Evolutionary conservation across 2,113 vertebrate species (phyloP).

Genomic region (Aegithalos caudatus): DNA sequence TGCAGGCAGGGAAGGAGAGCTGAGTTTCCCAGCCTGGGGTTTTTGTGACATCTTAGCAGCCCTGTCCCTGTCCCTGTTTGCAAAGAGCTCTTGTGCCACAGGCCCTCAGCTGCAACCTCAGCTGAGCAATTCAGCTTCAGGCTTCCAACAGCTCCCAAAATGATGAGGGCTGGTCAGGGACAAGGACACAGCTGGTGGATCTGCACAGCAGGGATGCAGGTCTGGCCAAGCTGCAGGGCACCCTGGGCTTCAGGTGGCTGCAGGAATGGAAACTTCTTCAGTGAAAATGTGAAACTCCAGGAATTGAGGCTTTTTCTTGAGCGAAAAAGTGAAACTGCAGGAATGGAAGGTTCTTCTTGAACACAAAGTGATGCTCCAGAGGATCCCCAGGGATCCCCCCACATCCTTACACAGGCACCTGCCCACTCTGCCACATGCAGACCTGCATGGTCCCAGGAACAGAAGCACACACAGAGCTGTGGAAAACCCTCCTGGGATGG

Average conservation of each 20-base stretch:
- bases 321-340: not conserved
- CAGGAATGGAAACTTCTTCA: not conserved
- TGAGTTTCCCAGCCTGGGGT: not conserved
- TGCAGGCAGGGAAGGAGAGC: not conserved
- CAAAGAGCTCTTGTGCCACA: rapidly evolving
- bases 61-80: not conserved
- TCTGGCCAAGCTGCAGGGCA: rapidly evolving
- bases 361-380: rapidly evolving
- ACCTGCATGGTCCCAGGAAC: rapidly evolving
- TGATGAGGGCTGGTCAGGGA: rapidly evolving
- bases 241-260: rapidly evolving
- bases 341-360: not conserved
- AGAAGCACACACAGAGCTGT: not conserved
- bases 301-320: too few relatives aligned
- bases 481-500: rapidly evolving
- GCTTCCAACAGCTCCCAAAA: not conserved
- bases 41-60: rapidly evolving
- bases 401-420: not conserved
- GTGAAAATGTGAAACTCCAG: too few relatives aligned
- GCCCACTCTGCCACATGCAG: not conserved
- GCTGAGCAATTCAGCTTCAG: not conserved
- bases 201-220: rapidly evolving
- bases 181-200: not conserved
- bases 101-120: not conserved
- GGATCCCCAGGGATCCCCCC: not conserved